Percentiles rank a stretch among this genome's conserved stretches.
Evolutionary conservation across 1,140 invertebrate species (phyloP).

Genomic region (Cherax destructor): DNA sequence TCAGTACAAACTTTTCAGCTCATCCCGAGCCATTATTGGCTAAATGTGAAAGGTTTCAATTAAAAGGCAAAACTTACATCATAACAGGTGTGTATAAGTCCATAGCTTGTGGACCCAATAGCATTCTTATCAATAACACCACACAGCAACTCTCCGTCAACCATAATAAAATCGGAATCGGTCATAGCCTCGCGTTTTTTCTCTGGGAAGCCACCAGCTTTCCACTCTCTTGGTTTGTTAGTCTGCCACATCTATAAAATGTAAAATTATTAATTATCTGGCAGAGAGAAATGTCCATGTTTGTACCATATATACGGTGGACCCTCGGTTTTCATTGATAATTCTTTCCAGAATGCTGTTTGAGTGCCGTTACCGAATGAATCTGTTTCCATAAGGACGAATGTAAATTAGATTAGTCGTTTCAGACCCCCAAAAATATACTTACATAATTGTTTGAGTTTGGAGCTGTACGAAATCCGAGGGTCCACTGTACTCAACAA

Average conservation of each 20-base stretch:
- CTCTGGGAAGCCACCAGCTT: slow-evolving; percentile 78
- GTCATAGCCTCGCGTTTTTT: slow-evolving; percentile 79
- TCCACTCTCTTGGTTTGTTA: slow-evolving; percentile 77
- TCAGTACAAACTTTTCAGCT: too few species aligned
- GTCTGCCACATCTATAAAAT: slow-evolving; percentile 81
- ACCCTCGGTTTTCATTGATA: too few species aligned
- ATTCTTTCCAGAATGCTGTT: too few species aligned
- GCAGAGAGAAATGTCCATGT: neutral
- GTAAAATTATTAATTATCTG: slow-evolving; percentile 14
- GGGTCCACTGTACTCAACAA: too few species aligned
- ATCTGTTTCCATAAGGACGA: too few species aligned
- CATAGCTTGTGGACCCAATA: slow-evolving; percentile 95
- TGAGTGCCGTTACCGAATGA: too few species aligned
- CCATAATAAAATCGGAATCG: slow-evolving; percentile 94
- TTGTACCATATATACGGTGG: neutral
- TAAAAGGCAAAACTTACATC: slow-evolving; percentile 76
- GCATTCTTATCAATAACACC: slow-evolving; percentile 99
- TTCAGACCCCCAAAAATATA: too few species aligned
- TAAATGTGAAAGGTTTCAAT: too few species aligned
- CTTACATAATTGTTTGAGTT: too few species aligned
- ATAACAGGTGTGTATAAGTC: slow-evolving; percentile 94
- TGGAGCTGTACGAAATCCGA: too few species aligned
- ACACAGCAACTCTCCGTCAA: slow-evolving; percentile 89
- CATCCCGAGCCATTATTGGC: too few species aligned
- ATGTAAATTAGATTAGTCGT: too few species aligned